Conservation (phyloP, 2,888 invertebrate species). For the Cryptops parisi region DNA sequence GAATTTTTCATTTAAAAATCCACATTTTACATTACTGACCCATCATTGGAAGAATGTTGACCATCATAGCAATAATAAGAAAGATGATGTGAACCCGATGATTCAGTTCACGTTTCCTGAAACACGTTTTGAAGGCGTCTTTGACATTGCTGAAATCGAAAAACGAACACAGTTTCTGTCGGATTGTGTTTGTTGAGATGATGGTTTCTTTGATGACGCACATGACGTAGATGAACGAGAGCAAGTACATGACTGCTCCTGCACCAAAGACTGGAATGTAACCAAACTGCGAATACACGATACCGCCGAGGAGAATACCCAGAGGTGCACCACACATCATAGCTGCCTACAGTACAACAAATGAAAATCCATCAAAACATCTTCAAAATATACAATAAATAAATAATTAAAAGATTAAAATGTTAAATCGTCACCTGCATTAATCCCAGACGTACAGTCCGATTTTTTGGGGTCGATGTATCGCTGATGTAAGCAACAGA, state of each 20-base stretch:
- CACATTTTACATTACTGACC: no score
- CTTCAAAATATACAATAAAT: background rate
- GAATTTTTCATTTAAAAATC: no score
- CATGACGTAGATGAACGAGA: slow-evolving; percentile 30
- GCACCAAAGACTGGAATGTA: slow-evolving; percentile 29
- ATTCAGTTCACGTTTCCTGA: background rate
- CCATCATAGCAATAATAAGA: background rate
- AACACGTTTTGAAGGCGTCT: background rate
- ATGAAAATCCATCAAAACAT: background rate
- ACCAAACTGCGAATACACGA: slow-evolving; percentile 41
- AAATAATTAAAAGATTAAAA: background rate
- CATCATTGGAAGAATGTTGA: slow-evolving; percentile 1
- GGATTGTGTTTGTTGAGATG: background rate
- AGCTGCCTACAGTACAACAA: background rate
- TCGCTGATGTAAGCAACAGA: slow-evolving; percentile 1
- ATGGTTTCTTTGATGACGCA: slow-evolving; percentile 20
- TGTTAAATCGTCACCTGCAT: background rate
- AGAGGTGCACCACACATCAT: slow-evolving; percentile 32
- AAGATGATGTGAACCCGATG: slow-evolving; percentile 1
- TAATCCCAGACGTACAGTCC: background rate
- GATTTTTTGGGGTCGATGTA: background rate
- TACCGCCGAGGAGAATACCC: slow-evolving; percentile 65
- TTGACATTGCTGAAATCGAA: slow-evolving; percentile 7
- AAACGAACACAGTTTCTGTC: background rate
- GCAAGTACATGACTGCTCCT: slow-evolving; percentile 25